phyloP scores from a whole-genome alignment of 2,888 invertebrate species.

The Parelbella ahira region DNA sequence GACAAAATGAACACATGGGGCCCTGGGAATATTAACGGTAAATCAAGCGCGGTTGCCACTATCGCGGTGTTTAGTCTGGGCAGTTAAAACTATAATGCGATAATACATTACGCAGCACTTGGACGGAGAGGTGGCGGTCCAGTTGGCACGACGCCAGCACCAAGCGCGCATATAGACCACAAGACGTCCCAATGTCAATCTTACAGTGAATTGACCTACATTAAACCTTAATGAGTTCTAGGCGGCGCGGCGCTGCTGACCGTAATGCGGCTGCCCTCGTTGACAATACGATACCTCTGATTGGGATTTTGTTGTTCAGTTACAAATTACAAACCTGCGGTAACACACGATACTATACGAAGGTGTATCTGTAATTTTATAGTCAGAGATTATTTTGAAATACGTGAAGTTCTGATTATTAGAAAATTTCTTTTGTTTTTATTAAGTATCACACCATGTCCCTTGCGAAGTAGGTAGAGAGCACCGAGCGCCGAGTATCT shows the following conservation, averaged over 20 bases:
- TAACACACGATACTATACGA: no score
- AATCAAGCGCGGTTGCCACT: slow-evolving; percentile 6
- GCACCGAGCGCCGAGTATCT: no score
- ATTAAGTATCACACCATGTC: no score
- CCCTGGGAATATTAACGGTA: no score
- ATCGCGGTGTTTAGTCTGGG: slow-evolving; percentile 40
- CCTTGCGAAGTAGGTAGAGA: no score
- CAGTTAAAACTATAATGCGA: slow-evolving; percentile 37
- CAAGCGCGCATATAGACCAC: slow-evolving; percentile 36
- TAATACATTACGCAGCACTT: slow-evolving; percentile 31
- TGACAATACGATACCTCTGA: slow-evolving; percentile 16
- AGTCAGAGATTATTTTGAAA: no score
- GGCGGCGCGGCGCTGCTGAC: slow-evolving; percentile 11
- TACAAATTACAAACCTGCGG: slow-evolving; percentile 6
- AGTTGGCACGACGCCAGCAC: slow-evolving; percentile 57
- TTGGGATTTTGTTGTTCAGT: slow-evolving; percentile 7
- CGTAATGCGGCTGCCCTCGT: slow-evolving; percentile 25
- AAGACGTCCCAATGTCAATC: slow-evolving; percentile 63
- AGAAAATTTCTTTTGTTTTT: no score
- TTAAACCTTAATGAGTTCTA: slow-evolving; percentile 28
- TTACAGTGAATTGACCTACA: slow-evolving; percentile 46
- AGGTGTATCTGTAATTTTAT: no score
- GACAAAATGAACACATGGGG: no score
- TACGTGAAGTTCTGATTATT: no score
- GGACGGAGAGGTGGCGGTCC: slow-evolving; percentile 39